Evolutionary conservation across 2,113 vertebrate genomes (phyloP).

Genomic region (Microcebus lehilahytsara): DNA sequence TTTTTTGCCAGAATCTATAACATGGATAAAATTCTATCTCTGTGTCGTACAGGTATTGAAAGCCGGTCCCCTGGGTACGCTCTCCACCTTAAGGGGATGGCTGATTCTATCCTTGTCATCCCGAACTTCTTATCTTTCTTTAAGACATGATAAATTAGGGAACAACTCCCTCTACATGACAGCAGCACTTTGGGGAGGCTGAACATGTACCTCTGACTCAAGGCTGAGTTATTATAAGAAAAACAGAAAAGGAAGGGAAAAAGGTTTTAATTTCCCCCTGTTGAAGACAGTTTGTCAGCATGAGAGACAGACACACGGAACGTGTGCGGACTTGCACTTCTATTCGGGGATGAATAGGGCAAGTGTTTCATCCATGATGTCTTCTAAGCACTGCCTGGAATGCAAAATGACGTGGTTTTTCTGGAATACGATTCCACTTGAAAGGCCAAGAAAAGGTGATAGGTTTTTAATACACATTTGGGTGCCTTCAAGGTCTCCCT

Average conservation of each 20-base stretch:
- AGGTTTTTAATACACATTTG: neutral
- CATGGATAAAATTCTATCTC: neutral
- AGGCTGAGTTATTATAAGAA: slow-evolving; percentile 54
- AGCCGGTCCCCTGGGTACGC: neutral
- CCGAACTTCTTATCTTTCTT: slow-evolving; percentile 19
- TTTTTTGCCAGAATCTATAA: neutral
- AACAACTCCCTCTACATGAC: neutral
- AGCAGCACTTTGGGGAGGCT: neutral
- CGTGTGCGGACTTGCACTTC: neutral
- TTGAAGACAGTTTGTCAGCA: slow-evolving; percentile 43
- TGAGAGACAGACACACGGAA: neutral
- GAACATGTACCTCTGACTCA: slow-evolving; percentile 35
- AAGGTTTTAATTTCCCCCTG: slow-evolving; percentile 54
- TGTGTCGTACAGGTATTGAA: neutral
- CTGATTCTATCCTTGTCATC: neutral
- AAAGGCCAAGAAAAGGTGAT: slow-evolving; percentile 50
- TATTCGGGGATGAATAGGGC: neutral
- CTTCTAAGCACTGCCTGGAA: slow-evolving; percentile 42
- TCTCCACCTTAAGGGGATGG: neutral
- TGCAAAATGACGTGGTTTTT: slow-evolving; percentile 46
- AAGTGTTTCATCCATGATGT: neutral
- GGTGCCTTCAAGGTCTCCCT: neutral
- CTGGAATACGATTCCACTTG: slow-evolving; percentile 37
- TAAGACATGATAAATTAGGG: slow-evolving; percentile 36
- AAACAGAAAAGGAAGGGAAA: slow-evolving; percentile 48